A percentile compares a stretch with the other conserved stretches of the same genome.
phyloP scores from a whole-genome alignment of 2,113 vertebrate genomes.

The Microcebus jonahi region DNA sequence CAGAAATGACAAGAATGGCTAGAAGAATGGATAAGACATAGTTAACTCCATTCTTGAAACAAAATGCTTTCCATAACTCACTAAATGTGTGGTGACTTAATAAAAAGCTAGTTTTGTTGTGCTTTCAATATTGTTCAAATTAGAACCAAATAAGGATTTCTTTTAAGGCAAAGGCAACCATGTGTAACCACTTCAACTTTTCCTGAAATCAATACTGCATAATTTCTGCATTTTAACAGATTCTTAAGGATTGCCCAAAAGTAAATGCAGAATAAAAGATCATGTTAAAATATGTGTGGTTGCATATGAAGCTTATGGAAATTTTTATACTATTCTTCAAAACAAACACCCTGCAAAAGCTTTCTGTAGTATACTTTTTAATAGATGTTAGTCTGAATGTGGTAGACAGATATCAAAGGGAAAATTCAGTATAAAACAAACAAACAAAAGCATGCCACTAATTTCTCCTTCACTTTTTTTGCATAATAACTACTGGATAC shows the following conservation, averaged over 20 bases:
- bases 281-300: slow-evolving; percentile 71
- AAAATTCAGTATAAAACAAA: not conserved
- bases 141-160: slow-evolving; percentile 67
- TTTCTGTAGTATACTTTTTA: not conserved
- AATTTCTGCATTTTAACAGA: slow-evolving; percentile 72
- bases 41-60: slow-evolving; percentile 58
- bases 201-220: slow-evolving; percentile 77
- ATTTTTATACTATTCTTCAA: slow-evolving; percentile 63
- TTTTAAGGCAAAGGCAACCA: slow-evolving; percentile 69
- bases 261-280: slow-evolving; percentile 62
- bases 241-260: slow-evolving; percentile 54
- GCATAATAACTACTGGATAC: not conserved
- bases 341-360: slow-evolving; percentile 45
- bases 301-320: slow-evolving; percentile 43
- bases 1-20: slow-evolving; percentile 73
- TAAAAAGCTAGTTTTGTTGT: slow-evolving; percentile 34
- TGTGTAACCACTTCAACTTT: slow-evolving; percentile 54
- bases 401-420: not conserved
- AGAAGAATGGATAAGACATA: slow-evolving; percentile 61
- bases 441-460: not conserved
- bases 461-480: not conserved
- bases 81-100: slow-evolving; percentile 77
- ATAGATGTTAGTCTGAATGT: not conserved
- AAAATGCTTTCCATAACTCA: slow-evolving; percentile 66
- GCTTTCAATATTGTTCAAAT: slow-evolving; percentile 57